phyloP scores from a whole-genome alignment of 1,140 invertebrate genomes.

The Temnothorax longispinosus region DNA sequence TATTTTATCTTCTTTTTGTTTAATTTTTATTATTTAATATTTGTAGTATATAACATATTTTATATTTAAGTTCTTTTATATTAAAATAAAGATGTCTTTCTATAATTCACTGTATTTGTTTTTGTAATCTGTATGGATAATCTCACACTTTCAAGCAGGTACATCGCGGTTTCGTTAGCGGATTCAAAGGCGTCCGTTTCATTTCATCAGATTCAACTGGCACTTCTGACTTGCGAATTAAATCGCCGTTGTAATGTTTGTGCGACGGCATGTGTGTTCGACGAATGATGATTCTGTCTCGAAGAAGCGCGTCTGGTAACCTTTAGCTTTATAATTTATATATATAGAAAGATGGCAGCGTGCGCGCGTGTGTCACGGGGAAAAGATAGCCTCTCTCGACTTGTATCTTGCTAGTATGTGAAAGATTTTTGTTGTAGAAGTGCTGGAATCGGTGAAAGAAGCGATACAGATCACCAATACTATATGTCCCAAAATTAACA shows the following conservation, averaged over 20 bases:
- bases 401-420: slow-evolving; percentile 63
- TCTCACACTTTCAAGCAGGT: not conserved
- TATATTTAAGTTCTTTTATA: not conserved
- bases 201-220: not conserved
- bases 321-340: slow-evolving; percentile 79
- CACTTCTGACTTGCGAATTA: slow-evolving; percentile 42
- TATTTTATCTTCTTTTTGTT: not conserved
- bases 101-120: not conserved
- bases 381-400: slow-evolving; percentile 50
- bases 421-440: slow-evolving; percentile 68
- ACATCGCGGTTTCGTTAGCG: not conserved
- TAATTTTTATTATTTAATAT: not conserved
- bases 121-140: not conserved
- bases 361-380: not conserved
- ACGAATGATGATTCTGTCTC: slow-evolving; percentile 70
- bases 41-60: not conserved
- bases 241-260: slow-evolving; percentile 44
- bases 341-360: slow-evolving; percentile 72
- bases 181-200: not conserved
- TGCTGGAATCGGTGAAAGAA: slow-evolving; percentile 34
- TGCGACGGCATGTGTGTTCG: slow-evolving; percentile 17
- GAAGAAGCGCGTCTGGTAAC: slow-evolving; percentile 74
- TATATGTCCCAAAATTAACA: not conserved
- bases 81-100: not conserved
- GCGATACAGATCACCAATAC: slow-evolving; percentile 56